phyloP scores from a whole-genome alignment of 2,113 vertebrate genomes.

The Eublepharis macularius region DNA sequence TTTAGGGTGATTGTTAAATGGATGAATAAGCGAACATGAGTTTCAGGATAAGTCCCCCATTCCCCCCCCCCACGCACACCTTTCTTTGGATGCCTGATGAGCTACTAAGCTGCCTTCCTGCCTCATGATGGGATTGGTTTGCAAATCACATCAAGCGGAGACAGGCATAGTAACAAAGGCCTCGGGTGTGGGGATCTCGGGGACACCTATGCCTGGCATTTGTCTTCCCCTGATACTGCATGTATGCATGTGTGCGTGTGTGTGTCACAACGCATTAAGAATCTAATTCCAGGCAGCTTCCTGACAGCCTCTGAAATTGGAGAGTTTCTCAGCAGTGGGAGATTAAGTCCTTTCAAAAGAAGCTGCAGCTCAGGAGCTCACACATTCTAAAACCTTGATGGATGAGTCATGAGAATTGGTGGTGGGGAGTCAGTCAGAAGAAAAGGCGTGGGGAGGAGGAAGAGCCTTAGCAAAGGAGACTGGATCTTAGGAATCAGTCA shows the following conservation, averaged over 20 bases:
- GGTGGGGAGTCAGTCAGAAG: neutral
- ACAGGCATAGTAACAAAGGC: neutral
- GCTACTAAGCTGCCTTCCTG: neutral
- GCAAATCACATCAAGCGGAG: neutral
- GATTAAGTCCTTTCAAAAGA: conserved; percentile 11
- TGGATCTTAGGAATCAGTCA: neutral
- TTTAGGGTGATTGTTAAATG: too few species aligned
- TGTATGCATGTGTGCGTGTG: accelerated
- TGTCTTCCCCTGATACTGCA: neutral
- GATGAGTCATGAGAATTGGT: neutral
- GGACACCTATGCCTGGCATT: neutral
- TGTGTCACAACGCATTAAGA: neutral
- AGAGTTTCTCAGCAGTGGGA: conserved; percentile 7
- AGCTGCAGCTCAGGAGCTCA: neutral
- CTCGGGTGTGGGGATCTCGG: neutral
- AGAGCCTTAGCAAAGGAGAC: neutral
- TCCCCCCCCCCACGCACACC: too few species aligned
- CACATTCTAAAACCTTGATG: neutral
- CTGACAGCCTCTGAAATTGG: neutral
- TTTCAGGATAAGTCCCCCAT: accelerated
- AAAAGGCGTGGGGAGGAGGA: neutral
- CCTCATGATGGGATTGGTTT: neutral
- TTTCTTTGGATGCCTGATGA: neutral
- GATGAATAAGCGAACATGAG: neutral
- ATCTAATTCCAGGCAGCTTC: neutral